A percentile compares a stretch with the other conserved stretches of the same genome.
These are phyloP conservation scores for Osmerus eperlanus DNA, from an alignment of 2,113 vertebrate genomes.

Conservation along the genomic window DNA sequence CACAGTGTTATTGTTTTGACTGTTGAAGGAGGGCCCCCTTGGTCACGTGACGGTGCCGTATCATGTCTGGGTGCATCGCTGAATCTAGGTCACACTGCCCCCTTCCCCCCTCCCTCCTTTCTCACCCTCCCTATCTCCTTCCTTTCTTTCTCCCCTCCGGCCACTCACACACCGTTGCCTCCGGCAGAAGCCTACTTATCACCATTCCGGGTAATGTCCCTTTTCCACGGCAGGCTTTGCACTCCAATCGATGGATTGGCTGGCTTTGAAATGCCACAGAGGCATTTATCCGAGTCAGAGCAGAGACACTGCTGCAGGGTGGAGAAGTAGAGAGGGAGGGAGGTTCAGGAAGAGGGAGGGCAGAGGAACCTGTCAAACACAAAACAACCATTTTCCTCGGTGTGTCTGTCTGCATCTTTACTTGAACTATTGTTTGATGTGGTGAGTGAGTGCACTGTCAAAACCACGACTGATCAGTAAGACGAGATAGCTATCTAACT, in stretches of 20 bases:
- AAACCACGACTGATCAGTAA: neutral
- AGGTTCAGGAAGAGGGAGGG: too few species aligned
- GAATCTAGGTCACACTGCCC: slow-evolving; percentile 37
- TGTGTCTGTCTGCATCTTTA: too few species aligned
- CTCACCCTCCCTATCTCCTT: neutral
- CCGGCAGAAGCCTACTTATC: neutral
- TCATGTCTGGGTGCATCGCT: slow-evolving; percentile 32
- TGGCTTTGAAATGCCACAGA: neutral
- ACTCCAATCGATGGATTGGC: neutral
- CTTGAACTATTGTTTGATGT: too few species aligned
- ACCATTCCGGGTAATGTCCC: neutral
- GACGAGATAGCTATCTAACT: too few species aligned
- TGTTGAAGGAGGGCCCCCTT: slow-evolving; percentile 16
- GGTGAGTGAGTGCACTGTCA: neutral
- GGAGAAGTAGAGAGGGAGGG: neutral
- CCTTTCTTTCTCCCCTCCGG: slow-evolving; percentile 11
- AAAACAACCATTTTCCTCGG: neutral
- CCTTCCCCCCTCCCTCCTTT: slow-evolving; percentile 2
- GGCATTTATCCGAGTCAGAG: neutral
- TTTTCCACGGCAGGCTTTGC: neutral
- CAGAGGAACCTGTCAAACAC: neutral
- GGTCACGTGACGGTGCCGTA: slow-evolving; percentile 25
- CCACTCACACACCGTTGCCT: slow-evolving; percentile 11
- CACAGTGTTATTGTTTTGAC: slow-evolving; percentile 38
- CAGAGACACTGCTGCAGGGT: neutral